Conservation (phyloP, 2,888 invertebrate species). For the Caenorhabditis wallacei region DNA sequence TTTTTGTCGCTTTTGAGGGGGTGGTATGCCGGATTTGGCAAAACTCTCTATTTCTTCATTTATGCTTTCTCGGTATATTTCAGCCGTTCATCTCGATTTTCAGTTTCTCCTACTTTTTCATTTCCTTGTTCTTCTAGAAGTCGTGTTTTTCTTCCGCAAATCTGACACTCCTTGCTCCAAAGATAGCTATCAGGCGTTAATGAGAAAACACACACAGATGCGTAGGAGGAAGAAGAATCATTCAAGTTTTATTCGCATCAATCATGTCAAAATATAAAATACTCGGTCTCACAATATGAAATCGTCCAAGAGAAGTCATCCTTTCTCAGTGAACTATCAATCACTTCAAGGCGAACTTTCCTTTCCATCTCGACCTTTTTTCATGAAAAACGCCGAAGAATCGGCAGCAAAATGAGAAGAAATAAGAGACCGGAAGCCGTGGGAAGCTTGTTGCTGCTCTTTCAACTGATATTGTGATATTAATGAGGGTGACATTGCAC, state of each 20-base stretch:
- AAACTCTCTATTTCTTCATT: background rate
- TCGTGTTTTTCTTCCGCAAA: conserved; percentile 35
- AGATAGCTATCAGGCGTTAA: conserved; percentile 44
- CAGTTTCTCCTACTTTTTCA: background rate
- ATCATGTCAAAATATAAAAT: background rate
- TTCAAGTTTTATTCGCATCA: conserved; percentile 1
- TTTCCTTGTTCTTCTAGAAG: conserved; percentile 6
- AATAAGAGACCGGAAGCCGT: conserved; percentile 47
- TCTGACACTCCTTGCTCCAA: conserved; percentile 22
- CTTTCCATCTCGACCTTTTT: background rate
- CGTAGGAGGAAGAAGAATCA: conserved; percentile 7
- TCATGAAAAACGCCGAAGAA: conserved; percentile 8
- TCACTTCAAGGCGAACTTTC: conserved; percentile 28
- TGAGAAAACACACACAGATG: conserved; percentile 32
- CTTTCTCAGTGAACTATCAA: conserved; percentile 24
- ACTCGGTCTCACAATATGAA: background rate
- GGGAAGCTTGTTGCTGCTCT: conserved; percentile 28
- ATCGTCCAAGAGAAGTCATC: background rate
- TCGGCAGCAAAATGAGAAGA: background rate
- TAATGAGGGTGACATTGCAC: conserved; percentile 58
- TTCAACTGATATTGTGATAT: conserved; percentile 62
- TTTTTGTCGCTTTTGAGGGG: conserved; percentile 10
- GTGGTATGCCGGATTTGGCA: conserved; percentile 12
- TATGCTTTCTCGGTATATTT: background rate
- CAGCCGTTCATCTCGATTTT: conserved; percentile 11